A percentile compares a stretch with the other conserved stretches of the same genome.
phyloP scores from a whole-genome alignment of 2,888 invertebrate genomes.

The Drosophila antonietae region DNA sequence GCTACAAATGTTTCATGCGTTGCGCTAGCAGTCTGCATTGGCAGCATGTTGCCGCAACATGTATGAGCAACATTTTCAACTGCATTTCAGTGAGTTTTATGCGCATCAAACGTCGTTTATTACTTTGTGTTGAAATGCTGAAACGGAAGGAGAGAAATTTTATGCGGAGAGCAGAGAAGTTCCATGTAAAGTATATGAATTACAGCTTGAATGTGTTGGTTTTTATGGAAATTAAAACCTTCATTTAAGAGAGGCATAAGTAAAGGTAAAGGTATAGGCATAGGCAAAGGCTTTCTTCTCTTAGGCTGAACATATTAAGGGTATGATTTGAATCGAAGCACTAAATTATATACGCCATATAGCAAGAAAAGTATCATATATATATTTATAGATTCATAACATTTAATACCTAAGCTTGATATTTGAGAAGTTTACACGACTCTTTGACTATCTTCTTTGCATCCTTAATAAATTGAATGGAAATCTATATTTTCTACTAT shows the following conservation, averaged over 20 bases:
- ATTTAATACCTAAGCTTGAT: no score
- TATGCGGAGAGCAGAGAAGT: background rate
- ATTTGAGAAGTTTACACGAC: background rate
- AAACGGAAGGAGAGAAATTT: background rate
- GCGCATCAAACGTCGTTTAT: background rate
- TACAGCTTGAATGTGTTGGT: no score
- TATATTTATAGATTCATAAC: no score
- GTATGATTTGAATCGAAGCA: background rate
- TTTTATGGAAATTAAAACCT: background rate
- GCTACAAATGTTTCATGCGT: conserved; percentile 13
- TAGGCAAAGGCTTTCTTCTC: no score
- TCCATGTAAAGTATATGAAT: background rate
- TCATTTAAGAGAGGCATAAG: no score
- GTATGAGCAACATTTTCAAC: conserved; percentile 14
- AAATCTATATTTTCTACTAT: background rate
- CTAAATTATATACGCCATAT: background rate
- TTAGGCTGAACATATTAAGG: background rate
- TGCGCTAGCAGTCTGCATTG: conserved; percentile 1
- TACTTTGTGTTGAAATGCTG: background rate
- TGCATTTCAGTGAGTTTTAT: background rate
- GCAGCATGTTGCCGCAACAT: conserved; percentile 58
- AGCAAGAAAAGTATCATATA: no score
- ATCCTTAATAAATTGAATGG: background rate
- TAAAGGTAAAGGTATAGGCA: no score
- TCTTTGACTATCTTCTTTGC: background rate